These are phyloP conservation scores for Anomalospiza imberbis DNA, from an alignment of 2,797 vertebrate species.

Conservation along the genomic window DNA sequence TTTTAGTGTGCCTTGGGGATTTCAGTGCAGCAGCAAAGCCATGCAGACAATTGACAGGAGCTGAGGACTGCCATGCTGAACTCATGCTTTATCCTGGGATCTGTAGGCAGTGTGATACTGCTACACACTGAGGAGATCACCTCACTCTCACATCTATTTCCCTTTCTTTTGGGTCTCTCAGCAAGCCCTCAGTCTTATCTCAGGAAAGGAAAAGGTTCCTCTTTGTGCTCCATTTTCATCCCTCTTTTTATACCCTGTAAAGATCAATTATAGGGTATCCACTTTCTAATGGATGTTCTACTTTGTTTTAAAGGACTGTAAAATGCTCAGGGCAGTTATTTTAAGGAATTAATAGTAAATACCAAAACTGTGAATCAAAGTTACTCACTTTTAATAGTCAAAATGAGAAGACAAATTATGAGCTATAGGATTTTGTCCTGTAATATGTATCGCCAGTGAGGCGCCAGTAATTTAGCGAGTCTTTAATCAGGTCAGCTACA, in stretches of 20 bases:
- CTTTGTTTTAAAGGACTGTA: neutral
- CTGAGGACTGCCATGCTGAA: neutral
- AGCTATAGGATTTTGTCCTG: neutral
- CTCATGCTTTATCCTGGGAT: neutral
- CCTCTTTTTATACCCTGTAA: neutral
- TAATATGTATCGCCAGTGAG: neutral
- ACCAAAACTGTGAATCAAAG: neutral
- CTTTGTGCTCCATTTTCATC: neutral
- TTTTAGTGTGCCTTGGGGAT: neutral
- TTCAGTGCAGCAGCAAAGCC: neutral
- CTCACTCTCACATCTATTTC: neutral
- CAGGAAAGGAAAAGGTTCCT: neutral
- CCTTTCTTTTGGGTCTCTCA: neutral
- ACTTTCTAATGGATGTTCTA: neutral
- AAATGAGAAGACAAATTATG: neutral
- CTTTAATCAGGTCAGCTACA: neutral
- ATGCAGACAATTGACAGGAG: fast-evolving
- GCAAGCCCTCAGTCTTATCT: neutral
- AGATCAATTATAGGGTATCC: neutral
- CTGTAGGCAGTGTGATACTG: neutral
- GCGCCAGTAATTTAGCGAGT: neutral
- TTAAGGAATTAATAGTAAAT: neutral
- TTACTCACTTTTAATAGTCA: neutral
- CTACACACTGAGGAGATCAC: neutral
- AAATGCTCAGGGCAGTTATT: neutral